Percentiles rank a stretch among this genome's conserved stretches.
These are phyloP conservation scores for Dinocampus coccinellae DNA, from an alignment of 2,888 invertebrate genomes.

Conservation along the genomic window DNA sequence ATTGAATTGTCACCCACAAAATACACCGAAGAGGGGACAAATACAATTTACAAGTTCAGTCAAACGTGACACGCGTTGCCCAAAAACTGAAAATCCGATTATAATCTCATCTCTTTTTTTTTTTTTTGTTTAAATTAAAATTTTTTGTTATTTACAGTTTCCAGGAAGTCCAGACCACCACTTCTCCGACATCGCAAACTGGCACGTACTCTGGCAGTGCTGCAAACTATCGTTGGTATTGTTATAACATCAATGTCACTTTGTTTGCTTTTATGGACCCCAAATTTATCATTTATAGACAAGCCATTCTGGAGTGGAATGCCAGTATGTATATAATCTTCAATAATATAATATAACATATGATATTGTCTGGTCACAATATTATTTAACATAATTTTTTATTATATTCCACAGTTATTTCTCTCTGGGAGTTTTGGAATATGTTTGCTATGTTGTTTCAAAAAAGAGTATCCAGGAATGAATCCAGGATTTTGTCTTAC, in stretches of 20 bases:
- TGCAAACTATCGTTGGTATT: constrained; percentile 72
- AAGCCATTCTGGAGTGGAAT: constrained; percentile 78
- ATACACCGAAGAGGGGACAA: too few species aligned
- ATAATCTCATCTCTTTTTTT: too few species aligned
- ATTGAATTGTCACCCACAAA: too few species aligned
- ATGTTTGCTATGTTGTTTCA: constrained; percentile 61
- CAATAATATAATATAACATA: too few species aligned
- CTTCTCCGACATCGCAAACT: constrained; percentile 70
- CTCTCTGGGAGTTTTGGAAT: constrained; percentile 63
- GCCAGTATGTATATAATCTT: constrained; percentile 68
- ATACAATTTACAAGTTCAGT: too few species aligned
- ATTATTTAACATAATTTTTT: neutral
- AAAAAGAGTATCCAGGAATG: constrained; percentile 61
- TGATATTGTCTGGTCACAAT: neutral
- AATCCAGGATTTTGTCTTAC: constrained; percentile 59
- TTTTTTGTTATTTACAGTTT: constrained; percentile 59
- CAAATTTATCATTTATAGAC: constrained; percentile 73
- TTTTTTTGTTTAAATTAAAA: too few species aligned
- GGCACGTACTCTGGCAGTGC: constrained; percentile 69
- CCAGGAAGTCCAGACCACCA: constrained; percentile 71
- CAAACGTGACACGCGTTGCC: too few species aligned
- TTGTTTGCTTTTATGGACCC: constrained; percentile 75
- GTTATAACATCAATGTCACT: constrained; percentile 72
- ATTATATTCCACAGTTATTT: constrained; percentile 52
- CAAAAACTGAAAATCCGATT: too few species aligned